A percentile compares a stretch with the other conserved stretches of the same genome.
Evolutionary conservation across 2,797 vertebrate species (phyloP).

Genomic region (Parauchenoglanis ngamensis): DNA sequence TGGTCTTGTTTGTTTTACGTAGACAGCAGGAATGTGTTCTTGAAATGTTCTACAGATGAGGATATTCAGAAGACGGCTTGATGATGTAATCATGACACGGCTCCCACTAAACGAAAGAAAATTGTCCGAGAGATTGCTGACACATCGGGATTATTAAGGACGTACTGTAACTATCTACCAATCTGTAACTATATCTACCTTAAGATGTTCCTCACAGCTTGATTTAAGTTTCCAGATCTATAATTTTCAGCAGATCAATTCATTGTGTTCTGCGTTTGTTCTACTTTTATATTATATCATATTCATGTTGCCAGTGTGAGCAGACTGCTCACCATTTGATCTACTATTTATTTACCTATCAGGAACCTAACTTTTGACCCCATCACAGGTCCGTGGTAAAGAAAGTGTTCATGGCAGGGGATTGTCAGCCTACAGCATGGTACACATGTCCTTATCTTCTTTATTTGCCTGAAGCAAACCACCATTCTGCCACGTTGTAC

Average conservation of each 20-base stretch:
- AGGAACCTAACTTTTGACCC: background rate
- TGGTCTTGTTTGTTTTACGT: too few relatives aligned
- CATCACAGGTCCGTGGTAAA: background rate
- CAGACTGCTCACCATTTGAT: background rate
- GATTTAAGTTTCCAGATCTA: background rate
- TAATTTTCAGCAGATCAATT: background rate
- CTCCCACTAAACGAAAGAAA: background rate
- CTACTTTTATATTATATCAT: background rate
- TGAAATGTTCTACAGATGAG: background rate
- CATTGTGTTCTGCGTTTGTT: background rate
- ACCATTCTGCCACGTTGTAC: background rate
- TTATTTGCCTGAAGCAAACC: slow-evolving; percentile 14
- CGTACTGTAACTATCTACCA: background rate
- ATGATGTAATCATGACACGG: background rate
- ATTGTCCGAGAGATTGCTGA: background rate
- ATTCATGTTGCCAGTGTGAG: background rate
- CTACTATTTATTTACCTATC: background rate
- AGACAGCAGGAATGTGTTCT: too few relatives aligned
- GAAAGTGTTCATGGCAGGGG: background rate
- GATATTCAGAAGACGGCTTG: background rate
- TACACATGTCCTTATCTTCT: background rate
- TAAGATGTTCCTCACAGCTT: background rate
- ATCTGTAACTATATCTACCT: background rate
- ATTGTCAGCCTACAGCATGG: background rate
- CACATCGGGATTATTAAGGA: background rate